Percentiles rank a stretch among this genome's conserved stretches.
Evolutionary conservation across 2,113 vertebrate species (phyloP).

Genomic region (Tympanuchus pallidicinctus): DNA sequence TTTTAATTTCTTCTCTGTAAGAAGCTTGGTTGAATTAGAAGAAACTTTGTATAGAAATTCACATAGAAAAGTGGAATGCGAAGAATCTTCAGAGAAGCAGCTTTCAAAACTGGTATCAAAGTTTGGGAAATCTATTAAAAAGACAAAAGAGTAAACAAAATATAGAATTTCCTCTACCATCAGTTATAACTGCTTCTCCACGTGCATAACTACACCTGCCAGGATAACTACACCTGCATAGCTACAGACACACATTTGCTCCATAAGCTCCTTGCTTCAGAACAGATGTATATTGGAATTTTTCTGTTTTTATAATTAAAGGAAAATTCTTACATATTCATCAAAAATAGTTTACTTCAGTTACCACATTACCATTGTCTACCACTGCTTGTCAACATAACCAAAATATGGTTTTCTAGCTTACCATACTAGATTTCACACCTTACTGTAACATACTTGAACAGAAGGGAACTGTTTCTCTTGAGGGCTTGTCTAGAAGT

Average conservation of each 20-base stretch:
- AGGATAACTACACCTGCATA: too few species aligned
- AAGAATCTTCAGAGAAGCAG: conserved; percentile 72
- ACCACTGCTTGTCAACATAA: neutral
- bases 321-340: neutral
- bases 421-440: neutral
- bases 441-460: neutral
- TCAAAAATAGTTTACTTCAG: neutral
- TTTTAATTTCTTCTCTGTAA: conserved; percentile 85
- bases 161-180: neutral
- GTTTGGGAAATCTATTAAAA: conserved; percentile 86
- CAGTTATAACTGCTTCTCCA: neutral
- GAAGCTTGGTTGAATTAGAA: conserved; percentile 75
- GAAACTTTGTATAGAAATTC: conserved; percentile 91
- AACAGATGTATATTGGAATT: neutral
- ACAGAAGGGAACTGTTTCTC: neutral
- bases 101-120: conserved; percentile 81
- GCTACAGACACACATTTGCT: neutral
- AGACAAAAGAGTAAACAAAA: neutral
- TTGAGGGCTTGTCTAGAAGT: neutral
- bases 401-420: neutral
- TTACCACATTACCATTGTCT: neutral
- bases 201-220: neutral
- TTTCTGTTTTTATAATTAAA: neutral
- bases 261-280: neutral
- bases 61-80: conserved; percentile 85